A percentile compares a stretch with the other conserved stretches of the same genome.
Conservation (phyloP, 2,888 invertebrate species). For the Fragum fragum region DNA sequence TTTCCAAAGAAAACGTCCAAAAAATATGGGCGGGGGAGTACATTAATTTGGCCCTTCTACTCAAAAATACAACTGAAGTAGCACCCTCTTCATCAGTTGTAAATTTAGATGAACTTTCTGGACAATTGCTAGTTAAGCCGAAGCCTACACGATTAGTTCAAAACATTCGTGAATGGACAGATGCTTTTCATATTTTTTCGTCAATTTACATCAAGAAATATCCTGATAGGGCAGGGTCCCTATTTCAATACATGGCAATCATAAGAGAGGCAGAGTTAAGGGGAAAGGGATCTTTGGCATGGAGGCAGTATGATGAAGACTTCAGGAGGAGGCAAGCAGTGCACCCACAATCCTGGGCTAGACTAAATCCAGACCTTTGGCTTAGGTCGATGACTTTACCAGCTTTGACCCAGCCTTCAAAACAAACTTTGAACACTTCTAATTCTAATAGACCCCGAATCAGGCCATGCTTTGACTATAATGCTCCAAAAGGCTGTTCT, state of each 20-base stretch:
- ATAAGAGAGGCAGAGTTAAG: slow-evolving; percentile 11
- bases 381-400: slow-evolving; percentile 16
- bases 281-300: background rate
- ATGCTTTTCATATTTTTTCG: too few species aligned
- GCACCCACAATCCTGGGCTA: slow-evolving; percentile 24
- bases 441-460: background rate
- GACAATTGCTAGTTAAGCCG: too few species aligned
- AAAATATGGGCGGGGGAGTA: too few species aligned
- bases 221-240: too few species aligned
- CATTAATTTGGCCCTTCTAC: too few species aligned
- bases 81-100: too few species aligned
- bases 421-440: background rate
- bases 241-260: slow-evolving; percentile 18
- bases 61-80: too few species aligned
- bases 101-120: too few species aligned
- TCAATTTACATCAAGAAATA: too few species aligned
- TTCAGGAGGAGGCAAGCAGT: slow-evolving; percentile 31
- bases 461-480: background rate
- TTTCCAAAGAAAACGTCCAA: too few species aligned
- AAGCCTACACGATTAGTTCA: too few species aligned
- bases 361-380: slow-evolving; percentile 32
- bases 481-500: background rate
- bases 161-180: too few species aligned
- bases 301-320: slow-evolving; percentile 32
- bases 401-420: background rate